These are phyloP conservation scores for Pectinophora gossypiella DNA, from an alignment of 1,140 invertebrate species.

Conservation along the genomic window DNA sequence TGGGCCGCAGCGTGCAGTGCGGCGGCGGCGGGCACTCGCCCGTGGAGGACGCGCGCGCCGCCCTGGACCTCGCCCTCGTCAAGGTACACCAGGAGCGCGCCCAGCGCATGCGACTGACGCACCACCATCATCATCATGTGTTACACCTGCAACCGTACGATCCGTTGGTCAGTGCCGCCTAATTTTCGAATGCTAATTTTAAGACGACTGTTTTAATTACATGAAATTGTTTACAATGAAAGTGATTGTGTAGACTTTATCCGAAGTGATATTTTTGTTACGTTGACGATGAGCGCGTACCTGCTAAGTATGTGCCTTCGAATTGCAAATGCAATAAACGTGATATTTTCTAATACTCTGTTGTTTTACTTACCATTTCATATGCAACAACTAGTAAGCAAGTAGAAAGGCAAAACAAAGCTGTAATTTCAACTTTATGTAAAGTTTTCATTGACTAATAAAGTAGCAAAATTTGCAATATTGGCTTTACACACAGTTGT, in stretches of 20 bases:
- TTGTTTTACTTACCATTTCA: slow-evolving; percentile 11
- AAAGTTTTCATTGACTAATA: too few relatives aligned
- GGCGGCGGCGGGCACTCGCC: slow-evolving; percentile 88
- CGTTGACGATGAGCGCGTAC: slow-evolving; percentile 71
- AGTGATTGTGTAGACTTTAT: slow-evolving; percentile 37
- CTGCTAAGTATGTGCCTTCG: slow-evolving; percentile 65
- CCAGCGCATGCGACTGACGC: neutral
- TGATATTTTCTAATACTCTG: slow-evolving; percentile 59
- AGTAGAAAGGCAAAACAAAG: neutral
- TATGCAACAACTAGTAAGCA: neutral
- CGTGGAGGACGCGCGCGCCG: slow-evolving; percentile 90
- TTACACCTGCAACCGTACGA: slow-evolving; percentile 57
- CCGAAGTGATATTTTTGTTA: slow-evolving; percentile 44
- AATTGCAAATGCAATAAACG: slow-evolving; percentile 73
- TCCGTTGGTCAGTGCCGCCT: slow-evolving; percentile 63
- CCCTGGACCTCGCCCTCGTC: slow-evolving; percentile 89
- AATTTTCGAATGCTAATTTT: slow-evolving; percentile 40
- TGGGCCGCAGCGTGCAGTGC: slow-evolving; percentile 89
- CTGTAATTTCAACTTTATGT: too few relatives aligned
- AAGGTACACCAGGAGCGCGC: slow-evolving; percentile 79
- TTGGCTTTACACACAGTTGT: too few relatives aligned
- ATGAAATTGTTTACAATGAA: slow-evolving; percentile 25
- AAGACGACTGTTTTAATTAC: slow-evolving; percentile 45
- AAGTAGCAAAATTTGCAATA: too few relatives aligned
- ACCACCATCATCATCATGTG: slow-evolving; percentile 29